Evolutionary conservation across 1,140 invertebrate species (phyloP).

Genomic region (Listronotus oregonensis): DNA sequence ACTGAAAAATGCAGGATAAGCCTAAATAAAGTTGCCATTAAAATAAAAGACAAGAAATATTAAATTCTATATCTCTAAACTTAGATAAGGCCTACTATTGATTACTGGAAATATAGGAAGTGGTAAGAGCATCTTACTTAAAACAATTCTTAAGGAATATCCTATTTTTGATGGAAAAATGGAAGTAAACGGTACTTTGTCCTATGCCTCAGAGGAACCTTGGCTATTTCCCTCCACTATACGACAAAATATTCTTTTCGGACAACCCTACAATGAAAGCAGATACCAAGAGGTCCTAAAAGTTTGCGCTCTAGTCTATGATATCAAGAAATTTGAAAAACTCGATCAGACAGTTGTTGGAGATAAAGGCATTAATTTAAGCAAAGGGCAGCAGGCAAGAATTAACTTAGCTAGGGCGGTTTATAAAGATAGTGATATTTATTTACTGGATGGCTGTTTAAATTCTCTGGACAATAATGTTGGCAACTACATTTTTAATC

Average conservation of each 20-base stretch:
- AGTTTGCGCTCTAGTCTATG: conserved; percentile 67
- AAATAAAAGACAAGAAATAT: conserved; percentile 52
- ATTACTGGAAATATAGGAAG: conserved; percentile 73
- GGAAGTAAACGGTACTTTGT: conserved; percentile 58
- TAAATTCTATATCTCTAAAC: conserved; percentile 64
- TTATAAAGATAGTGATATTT: conserved; percentile 78
- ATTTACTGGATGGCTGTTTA: conserved; percentile 82
- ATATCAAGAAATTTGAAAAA: conserved; percentile 70
- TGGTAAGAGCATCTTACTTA: conserved; percentile 80
- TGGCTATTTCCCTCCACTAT: conserved; percentile 62
- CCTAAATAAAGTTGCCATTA: conserved; percentile 32
- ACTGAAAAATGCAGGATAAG: conserved; percentile 14
- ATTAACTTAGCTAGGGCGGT: conserved; percentile 85
- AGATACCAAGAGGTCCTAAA: conserved; percentile 69
- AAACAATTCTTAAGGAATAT: conserved; percentile 79
- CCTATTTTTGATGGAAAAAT: conserved; percentile 60
- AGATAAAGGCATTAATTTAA: conserved; percentile 79
- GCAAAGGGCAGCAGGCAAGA: conserved; percentile 89
- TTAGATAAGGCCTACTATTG: conserved; percentile 62
- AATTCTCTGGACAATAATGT: conserved; percentile 78
- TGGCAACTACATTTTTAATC: conserved; percentile 70
- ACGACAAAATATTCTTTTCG: conserved; percentile 70
- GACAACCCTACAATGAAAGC: conserved; percentile 51
- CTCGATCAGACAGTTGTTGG: conserved; percentile 82
- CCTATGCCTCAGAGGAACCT: conserved; percentile 67